Evolutionary conservation across 2,113 vertebrate genomes (phyloP), one percentile per base, ranked within the genome.

Genomic region (Pollimyrus isidori): DNA sequence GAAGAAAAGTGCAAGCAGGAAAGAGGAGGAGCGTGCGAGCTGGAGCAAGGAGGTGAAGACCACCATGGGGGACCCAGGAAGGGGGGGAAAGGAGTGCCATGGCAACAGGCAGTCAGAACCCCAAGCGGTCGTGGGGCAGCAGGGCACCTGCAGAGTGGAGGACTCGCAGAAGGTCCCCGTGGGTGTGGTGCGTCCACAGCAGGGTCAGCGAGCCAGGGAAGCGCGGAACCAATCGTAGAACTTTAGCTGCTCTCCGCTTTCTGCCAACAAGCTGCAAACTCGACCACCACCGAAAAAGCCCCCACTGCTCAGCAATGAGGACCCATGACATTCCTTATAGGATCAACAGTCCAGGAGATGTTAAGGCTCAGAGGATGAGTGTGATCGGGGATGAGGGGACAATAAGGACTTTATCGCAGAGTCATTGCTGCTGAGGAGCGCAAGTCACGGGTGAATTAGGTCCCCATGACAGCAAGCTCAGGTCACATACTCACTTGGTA

Each of bases 1-100:
- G n/a, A 4, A 11, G 48, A 58, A 50, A 30, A 89, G 15, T 56
- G 46, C 39, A 23, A 83, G 30, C 50, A 69, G 86, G 86, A 83
- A 80, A n/a, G 80, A 65, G 49, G 84, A 87, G 17, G 87, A 88
- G 90, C 90, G 89, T 69, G 88, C 76, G 88, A 11, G 83, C 87
- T 88, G 73, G 91, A 90, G 89, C 69, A 50, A 46, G 30, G 50
- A 50, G 88, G 17, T 88, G 83, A 85, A 80, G 80, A 90, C 0
- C 2, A 65, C 62, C 26, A 30, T 10, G n/a, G 3, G 62, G 62
- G 11, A 69, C 62, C 69, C 9, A 87, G 82, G 76, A 65, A 53
- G 87, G 52, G 87, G 87, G 52, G 91, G 89, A 88, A 89, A n/a
- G 62, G 35, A 50, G 62, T 58, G 69, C 86, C 30, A 84, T 1